A percentile compares a stretch with the other conserved stretches of the same genome.
These are phyloP conservation scores for Cecidostiba fungosa DNA, from an alignment of 2,888 invertebrate genomes.

Conservation along the genomic window DNA sequence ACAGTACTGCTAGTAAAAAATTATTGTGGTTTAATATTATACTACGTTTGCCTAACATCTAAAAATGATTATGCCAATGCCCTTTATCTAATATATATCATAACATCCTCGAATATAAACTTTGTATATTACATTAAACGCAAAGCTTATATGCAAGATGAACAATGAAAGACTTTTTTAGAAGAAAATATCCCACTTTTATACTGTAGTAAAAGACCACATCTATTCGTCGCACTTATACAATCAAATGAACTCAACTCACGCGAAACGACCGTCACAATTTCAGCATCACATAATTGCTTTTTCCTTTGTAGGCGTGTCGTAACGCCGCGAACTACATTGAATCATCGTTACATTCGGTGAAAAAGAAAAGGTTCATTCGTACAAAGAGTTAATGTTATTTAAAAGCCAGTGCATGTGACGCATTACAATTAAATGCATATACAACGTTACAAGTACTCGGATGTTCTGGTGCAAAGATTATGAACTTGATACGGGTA, in stretches of 20 bases:
- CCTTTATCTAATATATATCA: background rate
- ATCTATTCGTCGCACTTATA: background rate
- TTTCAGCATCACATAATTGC: conserved; percentile 7
- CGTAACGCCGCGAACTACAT: background rate
- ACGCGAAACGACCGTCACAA: conserved; percentile 25
- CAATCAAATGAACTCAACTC: conserved; percentile 26
- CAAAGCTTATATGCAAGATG: too few relatives aligned
- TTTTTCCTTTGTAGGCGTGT: conserved; percentile 8
- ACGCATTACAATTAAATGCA: background rate
- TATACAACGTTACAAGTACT: background rate
- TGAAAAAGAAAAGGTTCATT: conserved; percentile 10
- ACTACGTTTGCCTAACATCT: background rate
- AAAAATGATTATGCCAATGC: background rate
- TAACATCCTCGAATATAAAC: background rate
- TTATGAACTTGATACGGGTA: conserved; percentile 47
- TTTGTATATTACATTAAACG: background rate
- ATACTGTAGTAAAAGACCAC: background rate
- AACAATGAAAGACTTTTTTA: background rate
- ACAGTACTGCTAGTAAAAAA: too few relatives aligned
- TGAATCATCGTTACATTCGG: conserved; percentile 27
- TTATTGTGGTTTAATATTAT: too few relatives aligned
- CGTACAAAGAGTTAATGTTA: background rate
- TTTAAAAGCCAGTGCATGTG: conserved; percentile 15
- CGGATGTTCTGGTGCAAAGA: conserved; percentile 1
- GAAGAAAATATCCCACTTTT: background rate